Base-by-base conservation (phyloP, 1,140 invertebrate species). In the Atta texana region DNA sequence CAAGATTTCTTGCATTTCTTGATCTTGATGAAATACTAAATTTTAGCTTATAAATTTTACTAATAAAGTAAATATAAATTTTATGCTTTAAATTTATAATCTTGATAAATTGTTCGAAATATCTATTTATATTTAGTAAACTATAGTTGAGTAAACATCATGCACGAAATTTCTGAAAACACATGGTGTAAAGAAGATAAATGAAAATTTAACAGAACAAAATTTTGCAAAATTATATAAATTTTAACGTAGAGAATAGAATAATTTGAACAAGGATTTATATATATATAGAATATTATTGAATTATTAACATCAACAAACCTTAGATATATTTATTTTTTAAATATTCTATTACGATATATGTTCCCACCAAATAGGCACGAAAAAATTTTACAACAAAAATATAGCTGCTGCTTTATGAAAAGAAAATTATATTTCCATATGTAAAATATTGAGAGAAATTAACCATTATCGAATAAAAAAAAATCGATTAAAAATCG, bases 151-250 rank as follows among this genome's bases (percentile, higher is more conserved):
- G 8, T 57, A 57, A 57, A 57, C 21, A 63, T 16, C 0, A 24
- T 44, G n/a, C 12, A 21, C 14, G 16, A 34, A 72, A 31, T 72
- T 55, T 53, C 14, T 1, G 1, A 1, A 69, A 21, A 14, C 24
- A 69, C 5, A 8, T 39, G 34, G 12, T n/a, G 1, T 18, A 6
- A 68, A 21, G 16, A 44, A 21, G 3, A 39, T 61, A 3, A 14
- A 57, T 21, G 64, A 87, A 82, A 53, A 71, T 55, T 39, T 53
- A 75, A 75, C 72, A 72, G 53, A 18, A 18, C 6, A 61, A 72
- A 24, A 61, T 34, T 44, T 88, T 31, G 75, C 7, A 44, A n/a
- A 3, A 39, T 49, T 55, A 49, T 3, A 49, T 3, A 49, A 49
- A 49, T 49, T 12, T 49, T 12, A 10, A 2, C 3, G 12, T 49